Evolutionary conservation across 2,113 vertebrate genomes (phyloP).

Genomic region (Saimiri boliviensis): DNA sequence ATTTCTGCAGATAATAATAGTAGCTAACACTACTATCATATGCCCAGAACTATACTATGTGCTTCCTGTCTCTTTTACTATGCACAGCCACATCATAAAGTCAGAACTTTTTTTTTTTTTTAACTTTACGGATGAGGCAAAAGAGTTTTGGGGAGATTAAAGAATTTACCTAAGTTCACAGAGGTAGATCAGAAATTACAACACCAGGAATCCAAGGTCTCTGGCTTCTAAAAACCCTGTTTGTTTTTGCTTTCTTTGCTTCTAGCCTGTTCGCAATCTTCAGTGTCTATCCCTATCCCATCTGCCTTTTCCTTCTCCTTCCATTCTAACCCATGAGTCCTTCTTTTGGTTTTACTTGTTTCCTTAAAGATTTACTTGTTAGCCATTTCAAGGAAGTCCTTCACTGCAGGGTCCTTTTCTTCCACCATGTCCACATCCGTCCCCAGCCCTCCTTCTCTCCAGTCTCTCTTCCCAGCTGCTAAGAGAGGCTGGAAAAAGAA

Average conservation of each 20-base stretch:
- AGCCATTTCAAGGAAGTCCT: neutral
- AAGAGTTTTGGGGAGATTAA: neutral
- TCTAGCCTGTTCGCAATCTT: neutral
- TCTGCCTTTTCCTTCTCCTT: neutral
- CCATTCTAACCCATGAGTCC: neutral
- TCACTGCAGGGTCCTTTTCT: neutral
- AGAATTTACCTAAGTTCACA: constrained; percentile 4
- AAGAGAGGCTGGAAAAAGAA: neutral
- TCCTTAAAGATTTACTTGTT: neutral
- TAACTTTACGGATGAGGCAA: constrained; percentile 44
- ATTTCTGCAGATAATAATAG: neutral
- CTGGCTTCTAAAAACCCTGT: neutral
- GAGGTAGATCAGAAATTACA: neutral
- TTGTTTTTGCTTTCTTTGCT: neutral
- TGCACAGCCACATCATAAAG: neutral
- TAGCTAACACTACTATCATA: neutral
- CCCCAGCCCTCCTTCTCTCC: neutral
- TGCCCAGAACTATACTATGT: neutral
- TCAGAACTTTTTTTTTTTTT: constrained; percentile 2
- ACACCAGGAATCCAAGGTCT: neutral
- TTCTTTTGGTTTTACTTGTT: neutral
- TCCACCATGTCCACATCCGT: neutral
- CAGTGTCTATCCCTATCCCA: neutral
- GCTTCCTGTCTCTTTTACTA: constrained; percentile 44
- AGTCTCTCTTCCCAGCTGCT: neutral